These are phyloP conservation scores for Drosophila infuscata DNA, from an alignment of 2,888 invertebrate genomes.

Conservation along the genomic window DNA sequence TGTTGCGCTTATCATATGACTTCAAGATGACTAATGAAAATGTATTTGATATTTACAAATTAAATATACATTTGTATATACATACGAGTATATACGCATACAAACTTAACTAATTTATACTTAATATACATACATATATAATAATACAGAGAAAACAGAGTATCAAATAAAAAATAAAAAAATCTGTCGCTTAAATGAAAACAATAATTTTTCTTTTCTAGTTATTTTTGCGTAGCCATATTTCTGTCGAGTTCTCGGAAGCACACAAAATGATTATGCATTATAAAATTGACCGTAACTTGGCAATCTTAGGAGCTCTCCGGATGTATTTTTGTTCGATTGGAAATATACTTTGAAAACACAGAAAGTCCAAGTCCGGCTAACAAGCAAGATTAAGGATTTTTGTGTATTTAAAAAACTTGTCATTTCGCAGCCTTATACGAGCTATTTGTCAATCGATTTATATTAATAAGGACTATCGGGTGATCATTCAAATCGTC, in stretches of 20 bases:
- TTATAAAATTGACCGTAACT: background rate
- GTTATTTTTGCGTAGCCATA: background rate
- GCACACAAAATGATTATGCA: background rate
- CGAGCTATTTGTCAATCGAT: background rate
- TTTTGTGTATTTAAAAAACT: background rate
- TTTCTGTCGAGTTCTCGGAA: too few species aligned
- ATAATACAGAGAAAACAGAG: conserved; percentile 56
- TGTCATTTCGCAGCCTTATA: background rate
- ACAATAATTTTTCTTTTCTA: background rate
- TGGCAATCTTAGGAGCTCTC: background rate
- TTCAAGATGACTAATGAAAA: conserved; percentile 61
- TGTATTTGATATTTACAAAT: conserved; percentile 77
- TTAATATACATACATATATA: conserved; percentile 56
- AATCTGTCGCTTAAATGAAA: conserved; percentile 67
- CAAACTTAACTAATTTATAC: conserved; percentile 76
- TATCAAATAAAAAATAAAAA: conserved; percentile 66
- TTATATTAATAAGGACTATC: background rate
- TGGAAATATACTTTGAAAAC: background rate
- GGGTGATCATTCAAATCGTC: background rate
- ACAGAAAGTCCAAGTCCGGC: background rate
- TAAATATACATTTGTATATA: conserved; percentile 47
- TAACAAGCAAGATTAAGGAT: background rate
- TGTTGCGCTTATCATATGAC: conserved; percentile 68
- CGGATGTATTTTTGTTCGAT: background rate
- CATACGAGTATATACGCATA: conserved; percentile 30